Evolutionary conservation across 2,888 invertebrate genomes (phyloP).

Genomic region (Dryocosmus kuriphilus): DNA sequence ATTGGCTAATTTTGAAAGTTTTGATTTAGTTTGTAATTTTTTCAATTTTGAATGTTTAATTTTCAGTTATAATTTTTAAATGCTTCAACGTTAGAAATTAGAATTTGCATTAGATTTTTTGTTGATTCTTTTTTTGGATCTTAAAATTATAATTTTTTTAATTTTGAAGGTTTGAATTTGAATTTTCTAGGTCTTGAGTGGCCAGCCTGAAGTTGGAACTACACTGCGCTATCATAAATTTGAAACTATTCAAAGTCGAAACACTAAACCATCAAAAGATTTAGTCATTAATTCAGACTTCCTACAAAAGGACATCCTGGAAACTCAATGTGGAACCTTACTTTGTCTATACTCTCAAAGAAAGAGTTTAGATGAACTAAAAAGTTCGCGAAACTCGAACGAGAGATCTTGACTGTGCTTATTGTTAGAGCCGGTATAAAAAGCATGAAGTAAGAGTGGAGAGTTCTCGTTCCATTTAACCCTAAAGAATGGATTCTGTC

Average conservation of each 20-base stretch:
- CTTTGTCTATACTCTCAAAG: conserved; percentile 28
- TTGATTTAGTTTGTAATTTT: too few species aligned
- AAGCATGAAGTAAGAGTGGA: conserved; percentile 45
- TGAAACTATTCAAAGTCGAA: background rate
- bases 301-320: conserved; percentile 17
- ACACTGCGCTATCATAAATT: background rate
- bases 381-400: conserved; percentile 35
- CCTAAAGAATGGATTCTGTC: conserved; percentile 32
- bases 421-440: conserved; percentile 46
- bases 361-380: conserved; percentile 26
- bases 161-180: too few species aligned
- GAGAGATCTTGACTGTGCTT: conserved; percentile 31
- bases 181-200: too few species aligned
- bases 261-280: background rate
- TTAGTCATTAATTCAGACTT: background rate
- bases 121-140: too few species aligned
- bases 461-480: conserved; percentile 39
- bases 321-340: conserved; percentile 28
- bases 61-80: too few species aligned
- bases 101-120: too few species aligned
- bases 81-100: too few species aligned
- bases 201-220: too few species aligned
- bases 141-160: too few species aligned
- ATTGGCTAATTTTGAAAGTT: too few species aligned
- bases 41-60: too few species aligned